Percentiles rank a stretch among this genome's conserved stretches.
Conservation (phyloP, 2,888 invertebrate species). For the Xestia c-nigrum region DNA sequence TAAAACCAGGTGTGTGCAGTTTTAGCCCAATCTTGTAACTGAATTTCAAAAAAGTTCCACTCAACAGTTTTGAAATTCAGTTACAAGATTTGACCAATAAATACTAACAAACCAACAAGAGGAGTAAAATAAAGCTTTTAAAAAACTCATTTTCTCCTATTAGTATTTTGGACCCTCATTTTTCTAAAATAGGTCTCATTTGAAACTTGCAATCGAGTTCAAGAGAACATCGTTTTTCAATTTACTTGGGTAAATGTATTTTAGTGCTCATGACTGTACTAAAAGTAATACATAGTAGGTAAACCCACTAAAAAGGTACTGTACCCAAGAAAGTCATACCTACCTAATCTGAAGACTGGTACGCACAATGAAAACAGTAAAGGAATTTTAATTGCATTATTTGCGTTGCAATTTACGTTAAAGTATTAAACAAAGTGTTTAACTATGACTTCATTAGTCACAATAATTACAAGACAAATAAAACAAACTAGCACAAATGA, state of each 20-base stretch:
- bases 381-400: constrained; percentile 30
- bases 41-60: too few species aligned
- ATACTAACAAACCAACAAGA: too few species aligned
- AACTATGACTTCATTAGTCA: constrained; percentile 23
- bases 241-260: too few species aligned
- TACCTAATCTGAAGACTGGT: neutral
- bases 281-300: too few species aligned
- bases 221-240: too few species aligned
- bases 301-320: neutral
- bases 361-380: neutral
- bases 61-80: too few species aligned
- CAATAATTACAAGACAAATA: constrained; percentile 36
- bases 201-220: neutral
- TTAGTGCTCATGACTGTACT: too few species aligned
- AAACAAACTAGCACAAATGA: constrained; percentile 25
- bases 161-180: neutral
- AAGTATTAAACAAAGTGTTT: constrained; percentile 43
- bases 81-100: too few species aligned
- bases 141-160: neutral
- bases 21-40: too few species aligned
- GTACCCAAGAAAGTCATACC: neutral
- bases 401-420: constrained; percentile 11
- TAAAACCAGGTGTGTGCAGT: too few species aligned
- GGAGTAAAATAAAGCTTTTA: too few species aligned
- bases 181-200: neutral